Evolutionary conservation across 2,113 vertebrate species (phyloP), one percentile per base, ranked within the genome.

Genomic region (Accipiter virgatus): DNA sequence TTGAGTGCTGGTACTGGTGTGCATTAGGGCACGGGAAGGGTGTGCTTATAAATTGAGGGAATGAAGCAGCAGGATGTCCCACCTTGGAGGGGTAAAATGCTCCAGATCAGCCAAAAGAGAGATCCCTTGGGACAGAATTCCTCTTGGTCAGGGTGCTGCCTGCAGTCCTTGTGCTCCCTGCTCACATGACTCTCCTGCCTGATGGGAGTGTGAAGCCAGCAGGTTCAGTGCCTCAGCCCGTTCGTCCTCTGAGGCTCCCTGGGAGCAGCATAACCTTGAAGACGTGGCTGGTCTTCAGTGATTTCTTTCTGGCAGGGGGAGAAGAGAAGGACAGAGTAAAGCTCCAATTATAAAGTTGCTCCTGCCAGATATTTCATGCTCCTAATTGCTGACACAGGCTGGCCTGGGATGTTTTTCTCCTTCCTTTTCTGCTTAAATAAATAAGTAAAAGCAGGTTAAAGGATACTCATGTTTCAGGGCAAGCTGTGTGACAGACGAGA

Each of bases 311-410:
- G 80, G 47, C 84, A 58, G 32, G 17, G n/a, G 27, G 8, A 56
- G 71, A 47, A 61, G 31, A 38, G 75, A 84, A 93, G 92, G 68
- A 61, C 48, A 73, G 50, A 45, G 42, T 56, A 73, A 62, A 90
- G n/a, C 78, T 82, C 70, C 75, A 58, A 40, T 43, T 87, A 48
- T 36, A 82, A 90, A 94, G 70, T 79, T 90, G 25, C 13, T 95
- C 81, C 78, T 90, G 81, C 25, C 61, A 70, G 74, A 52, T 80
- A 91, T 86, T 92, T 90, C 90, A 73, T 70, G 92, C 53, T 86
- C 58, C 74, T 94, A 66, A 87, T 77, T 92, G 85, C 97, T 96
- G 95, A 77, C 84, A 88, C 53, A 84, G 92, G 66, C 90, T 73
- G 56, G 48, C 50, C 16, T 9, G 70, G 66, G 71, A 32, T 83